Base-by-base conservation (phyloP, 2,888 invertebrate genomes). In the Lochmaea capreae region DNA sequence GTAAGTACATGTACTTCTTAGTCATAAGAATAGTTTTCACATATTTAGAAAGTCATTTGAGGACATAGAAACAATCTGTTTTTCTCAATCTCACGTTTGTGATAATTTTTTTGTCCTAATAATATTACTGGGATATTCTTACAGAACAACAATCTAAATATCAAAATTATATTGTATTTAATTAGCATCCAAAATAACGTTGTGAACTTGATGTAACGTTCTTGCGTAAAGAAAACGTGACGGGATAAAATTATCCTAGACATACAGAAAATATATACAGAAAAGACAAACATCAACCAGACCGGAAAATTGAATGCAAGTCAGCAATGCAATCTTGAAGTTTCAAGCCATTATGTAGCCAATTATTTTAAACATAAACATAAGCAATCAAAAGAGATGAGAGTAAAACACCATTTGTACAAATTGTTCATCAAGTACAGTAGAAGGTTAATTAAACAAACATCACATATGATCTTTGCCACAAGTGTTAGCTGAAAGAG, bases 281-380 rank as follows among this genome's bases (percentile, higher is more conserved):
- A 1, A 54, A 54, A 54, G 16, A 18, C 54, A 18, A 54, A 54
- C 11, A 18, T 54, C 54, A 54, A 18, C 54, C 54, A 54, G 54
- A 54, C 54, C 54, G 54, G n/a, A 18, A 54, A 54, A 54, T 54
- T 54, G 18, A 16, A 54, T 54, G 52, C 52, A 54, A 54, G 18
- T 54, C 52, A 54, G 52, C 18, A 18, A 54, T 54, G 54, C 16
- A 16, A 54, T 54, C 54, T 54, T 18, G 1, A 54, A 54, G 10
- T 18, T 54, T 16, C 18, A 16, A 54, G 16, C 18, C 16, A 10
- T 16, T 18, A 10, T 18, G 54, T 54, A 18, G 54, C 18, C 10
- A 54, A 18, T 54, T 54, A 54, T 54, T 54, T 11, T 54, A 18
- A 9, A 54, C 54, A 54, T 54, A 54, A 16, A 54, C n/a, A 54